Evolutionary conservation across 2,888 invertebrate species (phyloP).

Genomic region (Orthosia gothica): DNA sequence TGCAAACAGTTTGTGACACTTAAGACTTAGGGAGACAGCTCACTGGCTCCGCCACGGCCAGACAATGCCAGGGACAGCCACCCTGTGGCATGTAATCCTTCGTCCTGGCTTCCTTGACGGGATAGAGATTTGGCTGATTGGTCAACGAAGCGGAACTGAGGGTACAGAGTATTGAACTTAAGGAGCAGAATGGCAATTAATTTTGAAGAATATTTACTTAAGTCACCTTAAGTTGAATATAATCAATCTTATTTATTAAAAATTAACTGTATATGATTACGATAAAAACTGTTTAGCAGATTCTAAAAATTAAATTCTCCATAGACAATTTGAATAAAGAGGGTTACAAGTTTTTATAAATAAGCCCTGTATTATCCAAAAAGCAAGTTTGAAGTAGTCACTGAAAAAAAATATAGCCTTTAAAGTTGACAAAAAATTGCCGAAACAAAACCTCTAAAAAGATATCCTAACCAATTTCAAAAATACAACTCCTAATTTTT

Average conservation of each 20-base stretch:
- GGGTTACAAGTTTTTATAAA: too few species aligned
- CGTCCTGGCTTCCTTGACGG: slow-evolving; percentile 20
- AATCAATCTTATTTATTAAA: too few species aligned
- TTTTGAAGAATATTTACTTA: neutral
- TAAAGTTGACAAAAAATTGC: neutral
- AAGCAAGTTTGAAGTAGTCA: neutral
- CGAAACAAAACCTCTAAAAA: neutral
- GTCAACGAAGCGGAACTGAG: slow-evolving; percentile 18
- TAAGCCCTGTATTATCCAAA: too few species aligned
- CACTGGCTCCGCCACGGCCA: slow-evolving; percentile 11
- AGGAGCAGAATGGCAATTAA: neutral
- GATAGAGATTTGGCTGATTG: slow-evolving; percentile 17
- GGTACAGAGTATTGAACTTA: neutral
- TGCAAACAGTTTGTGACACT: slow-evolving; percentile 26
- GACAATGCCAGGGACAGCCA: slow-evolving; percentile 19
- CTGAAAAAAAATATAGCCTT: neutral
- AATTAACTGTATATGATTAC: too few species aligned
- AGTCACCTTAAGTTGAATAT: too few species aligned
- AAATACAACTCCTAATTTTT: slow-evolving; percentile 33
- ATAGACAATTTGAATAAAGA: too few species aligned
- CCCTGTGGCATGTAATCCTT: slow-evolving; percentile 38
- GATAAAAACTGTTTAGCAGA: too few species aligned
- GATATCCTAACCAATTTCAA: slow-evolving; percentile 23
- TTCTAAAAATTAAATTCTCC: too few species aligned
- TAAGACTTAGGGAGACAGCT: slow-evolving; percentile 13